Base-by-base conservation (phyloP, 2,888 invertebrate genomes). In the Ophioninae sp. region DNA sequence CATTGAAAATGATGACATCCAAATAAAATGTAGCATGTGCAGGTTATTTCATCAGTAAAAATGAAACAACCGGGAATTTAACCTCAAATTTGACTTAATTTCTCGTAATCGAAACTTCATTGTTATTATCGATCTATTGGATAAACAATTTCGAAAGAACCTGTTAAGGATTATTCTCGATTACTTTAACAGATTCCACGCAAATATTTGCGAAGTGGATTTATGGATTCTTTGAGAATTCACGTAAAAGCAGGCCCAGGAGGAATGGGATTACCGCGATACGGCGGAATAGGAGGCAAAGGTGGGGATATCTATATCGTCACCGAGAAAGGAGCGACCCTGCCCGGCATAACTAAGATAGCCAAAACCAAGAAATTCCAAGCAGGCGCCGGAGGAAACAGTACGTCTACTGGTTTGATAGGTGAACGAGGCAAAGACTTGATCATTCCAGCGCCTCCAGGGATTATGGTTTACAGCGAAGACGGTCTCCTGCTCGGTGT, bases 211-310 rank as follows among this genome's bases (percentile, higher is more conserved):
- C 89, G 90, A 67, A 87, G 81, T 44, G 94, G 94, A 85, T 98
- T 98, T 91, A 91, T 98, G 59, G 99, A 99, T 93, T 95, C 96
- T 0, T 93, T 99, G 37, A 94, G 96, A 85, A 91, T 99, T 59
- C 95, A 95, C 89, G 97, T 97, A 0, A 95, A 95, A 91, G 98
- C 96, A 2, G 99, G 99, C 2, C 94, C 95, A 37, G 99, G 99
- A 10, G 97, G 96, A 56, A 95, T 95, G 89, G 97, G 97, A 20
- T 93, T 96, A 23, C 96, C 96, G 2, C 96, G 96, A 89, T 97
- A 95, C 93, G 98, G 98, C 2, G 99, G 97, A 0, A 93, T 97
- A 13, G 99, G 99, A 10, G 99, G 99, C 0, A 95, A 96, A 92
- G 99, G 99, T 61, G 99, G 99, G 2, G 95, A 96, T 93, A 96